Base-by-base conservation (phyloP, 2,888 invertebrate genomes). In the Scaeva pyrastri region DNA sequence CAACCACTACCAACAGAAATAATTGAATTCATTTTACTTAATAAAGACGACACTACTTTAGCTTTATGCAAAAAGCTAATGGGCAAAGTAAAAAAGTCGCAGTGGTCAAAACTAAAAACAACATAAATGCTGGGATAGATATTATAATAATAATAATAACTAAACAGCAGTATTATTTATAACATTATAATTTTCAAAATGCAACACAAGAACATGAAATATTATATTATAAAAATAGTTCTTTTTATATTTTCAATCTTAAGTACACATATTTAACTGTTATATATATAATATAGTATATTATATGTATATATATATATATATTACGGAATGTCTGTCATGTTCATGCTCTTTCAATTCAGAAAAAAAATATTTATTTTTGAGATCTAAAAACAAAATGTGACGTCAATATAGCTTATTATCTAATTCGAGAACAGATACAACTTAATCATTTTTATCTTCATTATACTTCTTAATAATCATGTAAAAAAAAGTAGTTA, bases 321-420 rank as follows among this genome's bases (percentile, higher is more conserved):
- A 70, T 68, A 62, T 76, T 76, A 81, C 82, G 86, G 86, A 86
- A 86, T 86, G 86, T 78, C 31, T 80, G 86, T 86, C 86, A 86
- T 86, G 86, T 74, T 78, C 64, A 86, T 78, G 82, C 81, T 82
- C 81, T 71, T 73, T 72, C 55, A 80, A 72, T 79, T 79, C 56
- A 76, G 52, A 52, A 77, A 56, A 68, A 60, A 39, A 19, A 36
- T 41, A 52, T 71, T 43, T n/a, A 36, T 71, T 50, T 56, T 77
- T 86, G 86, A 81, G 86, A 85, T 85, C 85, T 68, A 60, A 41
- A 60, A 60, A 86, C 62, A 82, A 86, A 80, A 78, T 86, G 86
- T 86, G 77, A 86, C 86, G 82, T 80, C 74, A 71, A 60, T 48
- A 36, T 66, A 66, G 80, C 79, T 84, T 84, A 84, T 58, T 48